Conservation (phyloP, 2,797 vertebrate species). For the Halcyon smyrnensis region DNA sequence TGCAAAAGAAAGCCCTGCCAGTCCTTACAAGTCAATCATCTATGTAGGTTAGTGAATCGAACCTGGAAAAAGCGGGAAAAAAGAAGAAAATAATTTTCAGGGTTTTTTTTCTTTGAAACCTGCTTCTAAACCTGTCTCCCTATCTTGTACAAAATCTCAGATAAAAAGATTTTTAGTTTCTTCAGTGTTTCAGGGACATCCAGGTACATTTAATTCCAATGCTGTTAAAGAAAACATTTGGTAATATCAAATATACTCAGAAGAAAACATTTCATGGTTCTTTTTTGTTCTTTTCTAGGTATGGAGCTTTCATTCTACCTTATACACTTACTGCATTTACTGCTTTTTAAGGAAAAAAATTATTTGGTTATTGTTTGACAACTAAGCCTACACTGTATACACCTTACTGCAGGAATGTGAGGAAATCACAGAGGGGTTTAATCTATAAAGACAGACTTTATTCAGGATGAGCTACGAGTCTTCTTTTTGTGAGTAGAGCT, state of each 20-base stretch:
- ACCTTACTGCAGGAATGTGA: not conserved
- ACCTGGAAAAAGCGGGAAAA: accelerated
- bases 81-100: not conserved
- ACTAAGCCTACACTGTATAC: not conserved
- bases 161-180: not conserved
- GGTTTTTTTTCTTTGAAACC: not conserved
- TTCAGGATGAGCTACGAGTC: not conserved
- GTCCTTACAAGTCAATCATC: not conserved
- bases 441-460: not conserved
- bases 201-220: not conserved
- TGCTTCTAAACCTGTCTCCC: not conserved
- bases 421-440: not conserved
- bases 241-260: not conserved
- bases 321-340: not conserved
- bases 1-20: not conserved
- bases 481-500: not conserved
- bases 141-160: not conserved
- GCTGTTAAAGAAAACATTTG: not conserved
- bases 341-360: not conserved
- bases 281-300: not conserved
- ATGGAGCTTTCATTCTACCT: not conserved
- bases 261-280: not conserved
- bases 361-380: not conserved
- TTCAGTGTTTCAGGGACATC: not conserved
- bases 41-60: not conserved